Base-by-base conservation (phyloP, 1,140 invertebrate species). In the Probaryconus sp. region DNA sequence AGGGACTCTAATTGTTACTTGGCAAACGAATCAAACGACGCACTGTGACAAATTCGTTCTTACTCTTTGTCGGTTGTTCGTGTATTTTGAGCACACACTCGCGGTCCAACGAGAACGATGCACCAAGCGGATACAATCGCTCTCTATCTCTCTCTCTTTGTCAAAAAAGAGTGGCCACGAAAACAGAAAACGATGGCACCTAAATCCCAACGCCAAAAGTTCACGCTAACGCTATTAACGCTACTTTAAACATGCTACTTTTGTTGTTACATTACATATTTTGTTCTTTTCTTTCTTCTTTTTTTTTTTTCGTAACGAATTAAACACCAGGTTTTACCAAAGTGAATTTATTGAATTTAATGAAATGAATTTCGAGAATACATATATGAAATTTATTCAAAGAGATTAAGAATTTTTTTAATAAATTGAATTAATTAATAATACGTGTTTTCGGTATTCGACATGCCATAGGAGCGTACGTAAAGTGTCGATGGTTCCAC, bases 11-110 rank as follows among this genome's bases (percentile, higher is more conserved):
- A 67, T 74, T 64, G 51, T 74, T 43, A 33, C 56, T 74, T 50
- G 56, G 63, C 63, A 56, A 48, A 68, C 64, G 45, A 74, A 64
- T 74, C 71, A 45, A 68, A 56, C 18, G 48, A 51, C 7, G 48
- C 18, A 11, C 13, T 16, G 31, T 51, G 55, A 53, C 48, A 56
- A 40, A 38, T 33, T 37, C 53, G n/a, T 14, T 13, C 7, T 31
- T 13, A 10, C 45, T 33, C 30, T 31, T 9, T 9, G 7, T 11
- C 20, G 30, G 10, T 13, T 10, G 10, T 10, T 35, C 6, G 21
- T 21, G 31, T 26, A 28, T 11, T 56, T 28, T 5, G 21, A 10
- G 10, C 30, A 30, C 11, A 14, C 13, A 20, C n/a, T 35, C 30
- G 47, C 47, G 20, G 21, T n/a, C 5, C 14, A 4, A 10, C 9